A percentile compares a stretch with the other conserved stretches of the same genome.
Evolutionary conservation across 2,888 invertebrate genomes (phyloP).

Genomic region (Camponotus fellah): DNA sequence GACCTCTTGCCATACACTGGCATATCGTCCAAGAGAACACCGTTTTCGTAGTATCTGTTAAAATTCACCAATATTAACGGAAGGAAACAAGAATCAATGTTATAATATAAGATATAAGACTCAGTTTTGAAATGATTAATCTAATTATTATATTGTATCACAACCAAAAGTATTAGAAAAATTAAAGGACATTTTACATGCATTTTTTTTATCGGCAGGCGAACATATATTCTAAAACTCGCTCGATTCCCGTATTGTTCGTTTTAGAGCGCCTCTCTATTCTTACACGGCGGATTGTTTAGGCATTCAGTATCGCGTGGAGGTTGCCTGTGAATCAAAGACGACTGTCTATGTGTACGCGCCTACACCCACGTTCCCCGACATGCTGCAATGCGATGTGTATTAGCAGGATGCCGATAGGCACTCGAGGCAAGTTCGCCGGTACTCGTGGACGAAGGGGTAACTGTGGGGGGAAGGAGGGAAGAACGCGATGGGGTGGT

Average conservation of each 20-base stretch:
- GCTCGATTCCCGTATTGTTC: background rate
- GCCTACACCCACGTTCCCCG: conserved; percentile 42
- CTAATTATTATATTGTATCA: background rate
- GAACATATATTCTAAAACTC: background rate
- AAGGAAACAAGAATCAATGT: background rate
- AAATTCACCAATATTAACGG: conserved; percentile 1
- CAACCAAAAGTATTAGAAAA: background rate
- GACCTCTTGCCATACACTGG: conserved; percentile 81
- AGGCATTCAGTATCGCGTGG: conserved; percentile 14
- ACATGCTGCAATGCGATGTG: conserved; percentile 40
- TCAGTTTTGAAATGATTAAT: background rate
- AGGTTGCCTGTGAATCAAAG: conserved; percentile 38
- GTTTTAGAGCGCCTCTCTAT: conserved; percentile 11
- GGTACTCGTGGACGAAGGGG: conserved; percentile 66
- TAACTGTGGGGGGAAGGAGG: conserved; percentile 62
- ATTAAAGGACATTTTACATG: background rate
- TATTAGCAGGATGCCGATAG: conserved; percentile 81
- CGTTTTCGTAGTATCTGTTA: conserved; percentile 84
- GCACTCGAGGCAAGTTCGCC: conserved; percentile 81
- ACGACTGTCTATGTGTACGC: conserved; percentile 25
- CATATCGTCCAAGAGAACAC: conserved; percentile 78
- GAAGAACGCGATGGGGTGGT: conserved; percentile 66
- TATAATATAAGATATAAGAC: background rate
- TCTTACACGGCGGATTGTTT: conserved; percentile 33
- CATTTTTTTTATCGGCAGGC: background rate